Conservation (phyloP, 1,140 invertebrate genomes). For the Physella acuta region DNA sequence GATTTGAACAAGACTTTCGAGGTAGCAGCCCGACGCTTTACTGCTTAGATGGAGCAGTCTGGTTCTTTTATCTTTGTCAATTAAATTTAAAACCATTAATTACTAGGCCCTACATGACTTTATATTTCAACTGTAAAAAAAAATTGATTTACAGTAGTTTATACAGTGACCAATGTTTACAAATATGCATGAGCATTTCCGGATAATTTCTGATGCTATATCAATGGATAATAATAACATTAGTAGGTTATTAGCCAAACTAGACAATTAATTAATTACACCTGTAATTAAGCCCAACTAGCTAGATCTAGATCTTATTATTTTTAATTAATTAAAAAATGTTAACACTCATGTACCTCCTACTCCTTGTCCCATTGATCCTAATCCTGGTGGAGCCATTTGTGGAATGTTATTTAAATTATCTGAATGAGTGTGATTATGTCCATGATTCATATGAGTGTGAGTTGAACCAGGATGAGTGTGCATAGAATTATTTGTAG, state of each 20-base stretch:
- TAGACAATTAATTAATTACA: not conserved
- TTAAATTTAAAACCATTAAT: no score
- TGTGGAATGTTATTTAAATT: not conserved
- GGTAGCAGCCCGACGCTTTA: no score
- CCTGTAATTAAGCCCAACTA: not conserved
- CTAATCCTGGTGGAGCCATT: not conserved
- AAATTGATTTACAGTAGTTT: not conserved
- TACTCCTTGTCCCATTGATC: not conserved
- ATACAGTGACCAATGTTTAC: no score
- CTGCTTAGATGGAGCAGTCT: no score
- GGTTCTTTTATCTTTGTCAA: no score
- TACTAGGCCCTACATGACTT: no score
- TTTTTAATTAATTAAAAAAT: not conserved
- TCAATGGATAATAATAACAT: not conserved
- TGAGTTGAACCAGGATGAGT: not conserved
- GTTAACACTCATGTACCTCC: not conserved
- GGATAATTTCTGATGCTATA: not conserved
- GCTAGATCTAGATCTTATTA: not conserved
- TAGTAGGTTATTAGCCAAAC: not conserved
- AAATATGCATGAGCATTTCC: no score
- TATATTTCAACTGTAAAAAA: not conserved
- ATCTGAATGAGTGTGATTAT: not conserved
- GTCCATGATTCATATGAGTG: not conserved
- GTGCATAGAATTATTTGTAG: not conserved
- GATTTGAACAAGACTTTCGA: no score